Evolutionary conservation across 2,113 vertebrate genomes (phyloP).

Genomic region (Scatophagus argus): DNA sequence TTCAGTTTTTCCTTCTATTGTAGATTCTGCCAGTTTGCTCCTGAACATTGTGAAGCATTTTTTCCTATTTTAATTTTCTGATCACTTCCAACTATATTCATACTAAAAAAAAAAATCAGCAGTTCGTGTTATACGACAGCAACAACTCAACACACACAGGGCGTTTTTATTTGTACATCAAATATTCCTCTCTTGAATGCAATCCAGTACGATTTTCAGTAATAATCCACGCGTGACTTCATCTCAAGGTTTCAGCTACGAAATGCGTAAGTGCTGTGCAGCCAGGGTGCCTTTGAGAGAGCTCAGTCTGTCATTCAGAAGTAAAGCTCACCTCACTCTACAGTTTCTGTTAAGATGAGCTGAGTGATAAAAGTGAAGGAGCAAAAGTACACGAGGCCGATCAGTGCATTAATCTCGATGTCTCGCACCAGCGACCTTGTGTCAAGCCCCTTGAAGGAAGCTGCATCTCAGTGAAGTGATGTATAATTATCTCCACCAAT

Average conservation of each 20-base stretch:
- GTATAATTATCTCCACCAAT: slow-evolving; percentile 53
- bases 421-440: slow-evolving; percentile 13
- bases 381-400: background rate
- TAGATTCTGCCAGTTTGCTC: background rate
- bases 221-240: background rate
- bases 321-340: background rate
- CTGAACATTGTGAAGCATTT: background rate
- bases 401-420: slow-evolving; percentile 6
- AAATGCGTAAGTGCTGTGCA: background rate
- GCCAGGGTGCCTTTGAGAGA: background rate
- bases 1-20: too few species aligned
- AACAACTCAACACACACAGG: background rate
- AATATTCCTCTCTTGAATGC: background rate
- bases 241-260: background rate
- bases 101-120: background rate
- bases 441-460: slow-evolving; percentile 22
- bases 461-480: slow-evolving; percentile 1
- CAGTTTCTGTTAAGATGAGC: background rate
- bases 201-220: background rate
- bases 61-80: background rate
- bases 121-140: background rate
- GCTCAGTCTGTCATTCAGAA: background rate
- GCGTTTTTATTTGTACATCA: background rate
- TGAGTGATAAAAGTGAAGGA: slow-evolving; percentile 9
- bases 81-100: background rate